Evolutionary conservation across 2,797 vertebrate genomes (phyloP), one percentile per base, ranked within the genome.

Genomic region (Simalia tracyae): DNA sequence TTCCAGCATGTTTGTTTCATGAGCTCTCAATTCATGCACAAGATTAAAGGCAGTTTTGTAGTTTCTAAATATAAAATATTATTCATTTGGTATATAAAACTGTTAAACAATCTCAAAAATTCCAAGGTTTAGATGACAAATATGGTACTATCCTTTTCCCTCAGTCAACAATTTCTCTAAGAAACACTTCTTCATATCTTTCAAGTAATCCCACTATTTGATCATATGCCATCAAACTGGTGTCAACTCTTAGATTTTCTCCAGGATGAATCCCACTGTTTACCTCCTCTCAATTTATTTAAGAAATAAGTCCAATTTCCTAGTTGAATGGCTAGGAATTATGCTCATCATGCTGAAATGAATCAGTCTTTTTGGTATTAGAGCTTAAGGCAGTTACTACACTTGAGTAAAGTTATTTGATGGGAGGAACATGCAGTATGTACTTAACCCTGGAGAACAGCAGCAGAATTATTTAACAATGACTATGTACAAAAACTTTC

Each of bases 1-100:
- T 98, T 99, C 99, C 97, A 99, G 94, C 97, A 99, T 99, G 96
- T 99, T 99, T 94, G 98, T 99, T 97, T 99, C 99, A 93, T 99
- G 99, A 86, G 99, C 98, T 97, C 99, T 97, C 94, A 99, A 97
- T 97, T 99, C 99, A 92, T 99, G 99, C 64, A 99, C 98, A 61
- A 99, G 98, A 95, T 98, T 98, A 97, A 99, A 99, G 0, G 99
- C 99, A 3, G 98, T 98, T 96, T 98, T 98, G 95, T 99, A 99
- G 95, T 99, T 99, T 95, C 99, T 99, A 96, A 93, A 22, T n/a
- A 94, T 8, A 5, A 96, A 63, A 94, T 61, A 86, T 10, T 93
- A 36, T 90, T 92, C 86, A 81, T 63, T 91, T 60, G n/a, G 46
- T 81, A 81, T 15, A 86, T 0, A 72, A 46, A 61, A 57, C 11